These are phyloP conservation scores for Micromys minutus DNA, from an alignment of 2,113 vertebrate genomes.

Conservation along the genomic window DNA sequence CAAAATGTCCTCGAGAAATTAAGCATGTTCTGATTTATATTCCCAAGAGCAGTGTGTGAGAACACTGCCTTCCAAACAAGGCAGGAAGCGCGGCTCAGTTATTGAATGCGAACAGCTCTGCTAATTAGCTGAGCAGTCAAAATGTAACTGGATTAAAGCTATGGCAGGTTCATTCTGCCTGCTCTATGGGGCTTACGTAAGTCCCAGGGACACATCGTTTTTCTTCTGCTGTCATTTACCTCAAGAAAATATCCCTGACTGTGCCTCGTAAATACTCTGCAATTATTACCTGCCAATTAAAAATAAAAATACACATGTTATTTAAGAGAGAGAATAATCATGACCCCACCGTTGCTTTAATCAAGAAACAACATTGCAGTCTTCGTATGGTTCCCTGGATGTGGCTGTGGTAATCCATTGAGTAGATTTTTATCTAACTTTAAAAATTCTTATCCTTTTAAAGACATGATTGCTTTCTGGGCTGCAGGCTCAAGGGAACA, in stretches of 20 bases:
- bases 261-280: not conserved
- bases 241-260: not conserved
- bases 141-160: slow-evolving; percentile 18
- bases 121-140: slow-evolving; percentile 12
- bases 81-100: not conserved
- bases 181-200: not conserved
- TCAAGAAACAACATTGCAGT: not conserved
- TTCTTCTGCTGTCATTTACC: not conserved
- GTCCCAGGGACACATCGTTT: not conserved
- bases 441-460: slow-evolving; percentile 63
- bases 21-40: not conserved
- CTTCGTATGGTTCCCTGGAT: not conserved
- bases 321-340: not conserved
- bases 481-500: slow-evolving; percentile 37
- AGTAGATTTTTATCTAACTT: slow-evolving; percentile 53
- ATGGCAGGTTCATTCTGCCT: not conserved
- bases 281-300: not conserved
- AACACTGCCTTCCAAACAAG: slow-evolving; percentile 22
- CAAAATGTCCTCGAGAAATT: slow-evolving; percentile 42
- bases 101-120: not conserved
- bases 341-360: not conserved
- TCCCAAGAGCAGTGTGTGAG: not conserved
- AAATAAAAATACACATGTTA: not conserved
- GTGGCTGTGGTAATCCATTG: not conserved
- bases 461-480: slow-evolving; percentile 27